A percentile compares a stretch with the other conserved stretches of the same genome.
phyloP scores from a whole-genome alignment of 2,888 invertebrate genomes.

The Polymixis lichenea region DNA sequence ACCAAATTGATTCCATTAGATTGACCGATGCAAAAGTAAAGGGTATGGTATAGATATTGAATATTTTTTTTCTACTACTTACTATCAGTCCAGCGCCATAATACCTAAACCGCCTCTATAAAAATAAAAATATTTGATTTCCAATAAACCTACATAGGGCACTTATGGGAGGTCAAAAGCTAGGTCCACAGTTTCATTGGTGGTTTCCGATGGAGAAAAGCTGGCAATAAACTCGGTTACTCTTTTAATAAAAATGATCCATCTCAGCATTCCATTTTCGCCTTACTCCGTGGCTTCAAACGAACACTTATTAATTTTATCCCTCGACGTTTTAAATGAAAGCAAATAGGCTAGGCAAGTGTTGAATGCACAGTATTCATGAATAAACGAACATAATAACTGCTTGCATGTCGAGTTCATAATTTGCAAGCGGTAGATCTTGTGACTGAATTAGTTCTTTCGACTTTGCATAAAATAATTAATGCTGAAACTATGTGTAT shows the following conservation, averaged over 20 bases:
- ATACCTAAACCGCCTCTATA: neutral
- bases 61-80: too few relatives aligned
- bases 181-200: too few relatives aligned
- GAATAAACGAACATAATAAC: constrained; percentile 23
- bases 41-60: neutral
- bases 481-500: neutral
- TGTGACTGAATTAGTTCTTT: neutral
- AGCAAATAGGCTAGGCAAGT: constrained; percentile 32
- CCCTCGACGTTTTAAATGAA: constrained; percentile 37
- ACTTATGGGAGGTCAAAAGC: too few relatives aligned
- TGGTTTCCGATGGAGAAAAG: too few relatives aligned
- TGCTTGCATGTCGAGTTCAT: constrained; percentile 30
- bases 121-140: too few relatives aligned
- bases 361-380: constrained; percentile 30
- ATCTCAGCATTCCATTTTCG: constrained; percentile 12
- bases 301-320: constrained; percentile 29
- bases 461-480: neutral
- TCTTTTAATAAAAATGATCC: too few relatives aligned
- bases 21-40: neutral
- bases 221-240: too few relatives aligned
- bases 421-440: constrained; percentile 19
- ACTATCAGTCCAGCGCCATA: too few relatives aligned
- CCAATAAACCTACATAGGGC: too few relatives aligned
- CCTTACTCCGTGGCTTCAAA: neutral
- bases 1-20: neutral